Evolutionary conservation across 2,113 vertebrate species (phyloP).

Genomic region (Melanerpes aurifrons): DNA sequence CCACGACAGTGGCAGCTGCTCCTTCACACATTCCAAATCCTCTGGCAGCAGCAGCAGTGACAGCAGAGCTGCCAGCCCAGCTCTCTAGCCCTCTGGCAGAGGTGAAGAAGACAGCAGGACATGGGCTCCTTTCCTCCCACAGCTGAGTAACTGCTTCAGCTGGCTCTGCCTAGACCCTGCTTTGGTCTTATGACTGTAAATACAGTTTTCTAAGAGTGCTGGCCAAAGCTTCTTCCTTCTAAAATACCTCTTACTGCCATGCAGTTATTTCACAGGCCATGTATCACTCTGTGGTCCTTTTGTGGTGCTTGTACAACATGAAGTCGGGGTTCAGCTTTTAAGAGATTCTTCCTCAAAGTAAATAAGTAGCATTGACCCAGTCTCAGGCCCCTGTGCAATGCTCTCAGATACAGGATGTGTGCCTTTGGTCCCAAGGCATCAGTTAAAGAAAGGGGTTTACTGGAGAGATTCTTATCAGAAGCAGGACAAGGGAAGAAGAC

Average conservation of each 20-base stretch:
- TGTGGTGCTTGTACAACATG: neutral
- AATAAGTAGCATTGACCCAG: neutral
- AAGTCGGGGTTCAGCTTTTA: neutral
- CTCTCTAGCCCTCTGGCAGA: neutral
- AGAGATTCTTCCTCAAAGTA: neutral
- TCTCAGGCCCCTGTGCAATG: neutral
- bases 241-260: neutral
- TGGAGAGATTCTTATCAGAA: neutral
- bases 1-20: neutral
- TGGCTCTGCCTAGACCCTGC: constrained; percentile 27
- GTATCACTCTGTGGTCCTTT: neutral
- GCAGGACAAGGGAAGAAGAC: rapidly evolving
- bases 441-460: neutral
- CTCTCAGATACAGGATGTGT: neutral
- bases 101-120: neutral
- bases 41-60: neutral
- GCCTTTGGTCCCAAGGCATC: neutral
- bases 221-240: neutral
- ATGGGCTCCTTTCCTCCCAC: neutral
- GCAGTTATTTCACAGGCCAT: neutral
- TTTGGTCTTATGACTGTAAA: constrained; percentile 3
- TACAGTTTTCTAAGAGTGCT: neutral
- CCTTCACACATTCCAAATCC: neutral
- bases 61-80: neutral
- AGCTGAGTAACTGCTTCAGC: constrained; percentile 2